A percentile compares a stretch with the other conserved stretches of the same genome.
These are phyloP conservation scores for Macaca nemestrina DNA, from an alignment of 2,113 vertebrate genomes.

Conservation along the genomic window DNA sequence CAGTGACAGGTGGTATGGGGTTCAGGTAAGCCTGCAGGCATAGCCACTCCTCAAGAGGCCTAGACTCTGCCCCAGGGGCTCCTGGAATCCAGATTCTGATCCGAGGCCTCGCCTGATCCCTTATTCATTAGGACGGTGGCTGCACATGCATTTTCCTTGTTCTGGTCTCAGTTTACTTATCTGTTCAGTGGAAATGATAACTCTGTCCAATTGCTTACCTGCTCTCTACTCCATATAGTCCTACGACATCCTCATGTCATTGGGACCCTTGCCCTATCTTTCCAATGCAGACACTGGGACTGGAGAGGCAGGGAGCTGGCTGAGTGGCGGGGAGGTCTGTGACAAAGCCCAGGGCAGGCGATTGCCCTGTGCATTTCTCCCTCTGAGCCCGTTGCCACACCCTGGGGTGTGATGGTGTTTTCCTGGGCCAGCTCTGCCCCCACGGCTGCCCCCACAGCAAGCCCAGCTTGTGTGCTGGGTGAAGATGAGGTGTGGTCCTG, in stretches of 20 bases:
- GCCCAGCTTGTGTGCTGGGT: background rate
- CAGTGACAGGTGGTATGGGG: background rate
- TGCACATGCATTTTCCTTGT: background rate
- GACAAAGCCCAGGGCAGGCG: background rate
- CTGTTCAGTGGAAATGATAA: background rate
- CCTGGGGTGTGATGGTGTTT: too few species aligned
- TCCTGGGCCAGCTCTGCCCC: background rate
- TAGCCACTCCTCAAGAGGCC: background rate
- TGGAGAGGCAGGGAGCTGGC: background rate
- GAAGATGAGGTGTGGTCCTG: constrained; percentile 32
- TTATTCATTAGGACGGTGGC: background rate
- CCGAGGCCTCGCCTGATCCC: background rate
- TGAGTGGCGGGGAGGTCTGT: background rate
- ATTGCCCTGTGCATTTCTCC: rapidly evolving
- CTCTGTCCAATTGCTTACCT: background rate
- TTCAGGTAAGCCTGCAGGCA: background rate
- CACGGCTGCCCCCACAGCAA: rapidly evolving
- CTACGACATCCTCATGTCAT: background rate
- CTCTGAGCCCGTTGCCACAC: background rate
- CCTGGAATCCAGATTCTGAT: background rate
- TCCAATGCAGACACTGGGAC: background rate
- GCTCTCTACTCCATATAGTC: background rate
- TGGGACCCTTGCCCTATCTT: background rate
- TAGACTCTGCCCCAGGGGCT: background rate
- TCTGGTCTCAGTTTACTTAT: background rate